phyloP scores from a whole-genome alignment of 2,888 invertebrate genomes.

The Malacosoma neustria region DNA sequence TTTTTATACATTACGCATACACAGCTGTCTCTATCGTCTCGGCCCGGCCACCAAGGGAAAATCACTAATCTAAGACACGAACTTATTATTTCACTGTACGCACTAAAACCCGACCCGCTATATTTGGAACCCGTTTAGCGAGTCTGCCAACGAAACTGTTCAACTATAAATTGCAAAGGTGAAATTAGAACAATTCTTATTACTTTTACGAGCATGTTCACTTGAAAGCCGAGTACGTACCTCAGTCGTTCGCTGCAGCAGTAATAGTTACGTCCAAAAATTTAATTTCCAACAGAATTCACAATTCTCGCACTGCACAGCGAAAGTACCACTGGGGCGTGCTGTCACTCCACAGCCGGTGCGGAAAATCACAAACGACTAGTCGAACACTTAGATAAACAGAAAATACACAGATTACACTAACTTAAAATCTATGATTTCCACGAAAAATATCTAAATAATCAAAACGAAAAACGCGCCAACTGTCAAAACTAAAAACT shows the following conservation, averaged over 20 bases:
- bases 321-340: conserved; percentile 58
- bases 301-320: conserved; percentile 62
- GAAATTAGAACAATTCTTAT: conserved; percentile 15
- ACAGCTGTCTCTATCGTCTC: conserved; percentile 62
- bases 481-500: conserved; percentile 74
- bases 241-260: conserved; percentile 44
- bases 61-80: conserved; percentile 34
- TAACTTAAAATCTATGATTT: conserved; percentile 70
- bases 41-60: conserved; percentile 61
- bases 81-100: conserved; percentile 22
- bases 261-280: conserved; percentile 36
- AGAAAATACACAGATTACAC: conserved; percentile 72
- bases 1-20: conserved; percentile 71
- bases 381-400: conserved; percentile 59
- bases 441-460: conserved; percentile 52
- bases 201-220: too few relatives aligned
- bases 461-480: conserved; percentile 69
- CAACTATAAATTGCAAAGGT: conserved; percentile 33
- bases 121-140: conserved; percentile 54
- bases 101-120: conserved; percentile 41
- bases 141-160: conserved; percentile 38
- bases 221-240: conserved; percentile 23
- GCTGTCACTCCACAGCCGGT: conserved; percentile 61
- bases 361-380: conserved; percentile 62
- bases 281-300: conserved; percentile 55